Evolutionary conservation across 1,140 invertebrate species (phyloP).

Genomic region (Scaptomyza graminum): DNA sequence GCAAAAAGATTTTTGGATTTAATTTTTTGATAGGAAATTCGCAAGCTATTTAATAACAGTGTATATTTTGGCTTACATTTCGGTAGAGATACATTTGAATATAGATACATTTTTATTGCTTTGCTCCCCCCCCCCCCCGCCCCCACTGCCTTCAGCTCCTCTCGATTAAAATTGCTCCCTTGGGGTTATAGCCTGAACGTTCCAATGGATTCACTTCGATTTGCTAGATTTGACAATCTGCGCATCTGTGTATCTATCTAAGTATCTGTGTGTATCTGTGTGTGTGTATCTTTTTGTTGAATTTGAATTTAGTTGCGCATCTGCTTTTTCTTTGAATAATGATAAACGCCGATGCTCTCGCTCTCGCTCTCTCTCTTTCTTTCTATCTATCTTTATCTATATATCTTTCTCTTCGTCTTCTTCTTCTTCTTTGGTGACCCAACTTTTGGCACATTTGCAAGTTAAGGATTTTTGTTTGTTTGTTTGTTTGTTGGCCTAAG

Average conservation of each 20-base stretch:
- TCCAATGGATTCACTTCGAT: constrained; percentile 73
- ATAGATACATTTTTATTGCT: constrained; percentile 54
- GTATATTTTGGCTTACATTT: too few relatives aligned
- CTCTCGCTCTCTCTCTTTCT: too few relatives aligned
- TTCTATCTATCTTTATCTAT: neutral
- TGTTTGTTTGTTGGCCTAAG: constrained; percentile 13
- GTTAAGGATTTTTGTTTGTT: constrained; percentile 30
- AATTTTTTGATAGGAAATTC: too few relatives aligned
- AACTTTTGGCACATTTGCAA: constrained; percentile 72
- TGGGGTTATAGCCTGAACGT: constrained; percentile 56
- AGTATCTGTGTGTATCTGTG: constrained; percentile 9
- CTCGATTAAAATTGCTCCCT: constrained; percentile 56
- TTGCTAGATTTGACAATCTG: constrained; percentile 74
- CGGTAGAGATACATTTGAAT: constrained; percentile 2
- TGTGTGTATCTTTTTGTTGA: constrained; percentile 27
- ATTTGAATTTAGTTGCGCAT: constrained; percentile 62
- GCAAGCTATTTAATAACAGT: too few relatives aligned
- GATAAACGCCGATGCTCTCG: constrained; percentile 51
- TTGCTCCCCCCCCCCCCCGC: neutral
- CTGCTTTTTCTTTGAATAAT: constrained; percentile 59
- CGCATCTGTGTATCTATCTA: constrained; percentile 12
- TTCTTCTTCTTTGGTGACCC: constrained; percentile 38
- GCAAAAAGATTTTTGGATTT: too few relatives aligned
- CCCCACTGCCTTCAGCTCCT: too few relatives aligned
- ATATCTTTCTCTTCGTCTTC: neutral